Base-by-base conservation (phyloP, 2,797 vertebrate species). In the Semotilus atromaculatus region DNA sequence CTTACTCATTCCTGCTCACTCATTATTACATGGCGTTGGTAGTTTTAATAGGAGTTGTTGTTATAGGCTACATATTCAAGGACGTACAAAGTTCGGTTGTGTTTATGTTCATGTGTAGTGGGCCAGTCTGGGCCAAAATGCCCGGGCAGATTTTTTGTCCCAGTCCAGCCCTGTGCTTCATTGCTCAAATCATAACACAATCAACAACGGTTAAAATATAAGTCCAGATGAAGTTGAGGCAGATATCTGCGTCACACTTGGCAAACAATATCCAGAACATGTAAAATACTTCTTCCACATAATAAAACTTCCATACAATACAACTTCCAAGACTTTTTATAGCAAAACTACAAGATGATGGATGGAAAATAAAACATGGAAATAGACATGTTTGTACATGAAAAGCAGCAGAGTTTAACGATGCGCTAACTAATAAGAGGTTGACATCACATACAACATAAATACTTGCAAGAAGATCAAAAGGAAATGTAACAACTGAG, bases 171-270 rank as follows among this genome's bases (percentile, higher is more conserved):
- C 1, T 31, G 1, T 66, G 29, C 29, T n/a, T 1, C 5, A 7
- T 70, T 26, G 13, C 38, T 43, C 18, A 72, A 51, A 29, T 38
- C 40, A 62, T 62, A 29, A 14, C n/a, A 43, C 13, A 43, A 43
- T 79, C 16, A 45, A 86, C 64, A 82, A 64, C 31, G 43, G 78
- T 71, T 85, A 34, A 89, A 87, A 84, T 86, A 80, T 60, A 31
- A 23, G 60, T 78, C 80, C 64, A 79, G 51, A 38, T 34, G 45
- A 74, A 85, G 80, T 87, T 83, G 68, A 84, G 78, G 74, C 67
- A 71, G 73, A 90, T 90, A 88, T 90, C 81, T 90, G 51, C 87
- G 88, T 90, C 83, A 89, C 80, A 82, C 82, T 79, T 45, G 38
- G 83, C 68, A 89, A 76, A 87, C 84, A 81, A 83, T 74, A 80